Base-by-base conservation (phyloP, 2,113 vertebrate species). In the Vulpes vulpes region DNA sequence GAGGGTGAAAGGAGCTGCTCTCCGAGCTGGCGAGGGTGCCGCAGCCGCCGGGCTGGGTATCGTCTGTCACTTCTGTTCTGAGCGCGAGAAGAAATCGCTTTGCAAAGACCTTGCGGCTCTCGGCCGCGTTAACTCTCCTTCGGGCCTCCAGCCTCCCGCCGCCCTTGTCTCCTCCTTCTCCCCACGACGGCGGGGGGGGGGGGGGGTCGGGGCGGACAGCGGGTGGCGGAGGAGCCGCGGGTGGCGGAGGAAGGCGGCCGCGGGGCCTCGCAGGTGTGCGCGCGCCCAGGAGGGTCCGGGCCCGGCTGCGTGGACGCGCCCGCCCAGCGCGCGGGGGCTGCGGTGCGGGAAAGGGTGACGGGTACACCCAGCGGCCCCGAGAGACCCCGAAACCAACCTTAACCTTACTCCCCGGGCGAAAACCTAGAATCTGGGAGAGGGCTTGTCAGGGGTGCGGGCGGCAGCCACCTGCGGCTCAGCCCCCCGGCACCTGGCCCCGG, bases 251-350 rank as follows among this genome's bases (percentile, higher is more conserved):
- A 20, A 22, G 64, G 62, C 27, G 10, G 43, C 43, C 57, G 1
- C 2, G 5, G 43, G 35, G 67, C 6, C 16, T 0, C 17, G 91
- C 30, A 35, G 38, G 25, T 20, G 27, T 30, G 7, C 83, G n/a
- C 6, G 11, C 8, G 49, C 43, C n/a, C 23, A 7, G 38, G 43
- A 49, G 3, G 0, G 12, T 15, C 43, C 5, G 11, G n/a, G 4
- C 22, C 0, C 0, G 85, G 59, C 32, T 30, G 32, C 10, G 2
- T 15, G 11, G 23, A 20, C 3, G 10, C 8, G 17, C 4, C 25
- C 8, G 51, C 22, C 38, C 15, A 11, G 23, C 12, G 57, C 11
- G 14, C 25, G 6, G 8, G 32, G 32, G 22, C 64, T 38, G 27
- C 16, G 3, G 25, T 22, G 11, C 1, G n/a, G 51, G 5, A 27